Evolutionary conservation across 2,888 invertebrate species (phyloP).

Genomic region (Dusona sp.): DNA sequence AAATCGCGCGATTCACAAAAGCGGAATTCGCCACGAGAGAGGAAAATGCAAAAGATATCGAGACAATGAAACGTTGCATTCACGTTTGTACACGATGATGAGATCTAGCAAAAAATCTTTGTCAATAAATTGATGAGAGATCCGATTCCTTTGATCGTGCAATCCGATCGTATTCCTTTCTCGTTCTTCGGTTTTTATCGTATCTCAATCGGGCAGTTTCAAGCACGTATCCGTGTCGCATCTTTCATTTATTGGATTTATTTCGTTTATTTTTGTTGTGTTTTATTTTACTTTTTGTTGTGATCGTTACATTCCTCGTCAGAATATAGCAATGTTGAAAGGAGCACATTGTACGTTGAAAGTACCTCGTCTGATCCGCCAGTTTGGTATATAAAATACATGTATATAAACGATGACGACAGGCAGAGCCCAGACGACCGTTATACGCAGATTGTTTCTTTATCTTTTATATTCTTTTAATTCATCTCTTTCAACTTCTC

Average conservation of each 20-base stretch:
- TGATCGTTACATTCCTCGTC: slow-evolving; percentile 15
- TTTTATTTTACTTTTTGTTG: slow-evolving; percentile 2
- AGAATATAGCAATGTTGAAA: background rate
- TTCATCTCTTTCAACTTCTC: slow-evolving; percentile 29
- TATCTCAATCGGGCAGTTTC: slow-evolving; percentile 40
- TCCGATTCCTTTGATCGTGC: slow-evolving; percentile 52
- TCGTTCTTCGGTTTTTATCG: slow-evolving; percentile 20
- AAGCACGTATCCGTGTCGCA: background rate
- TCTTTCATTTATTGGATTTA: slow-evolving; percentile 8
- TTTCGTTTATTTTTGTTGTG: background rate
- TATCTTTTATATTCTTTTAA: slow-evolving; percentile 13
- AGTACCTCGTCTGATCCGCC: background rate
- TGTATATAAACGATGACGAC: background rate
- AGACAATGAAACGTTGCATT: background rate
- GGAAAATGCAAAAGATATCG: background rate
- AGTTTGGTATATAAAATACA: background rate
- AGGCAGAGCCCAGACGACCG: background rate
- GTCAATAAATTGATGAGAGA: slow-evolving; percentile 35
- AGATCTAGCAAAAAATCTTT: slow-evolving; percentile 33
- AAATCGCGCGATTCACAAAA: background rate
- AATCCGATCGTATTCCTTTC: slow-evolving; percentile 39
- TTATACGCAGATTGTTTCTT: background rate
- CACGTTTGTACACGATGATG: background rate
- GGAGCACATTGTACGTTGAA: slow-evolving; percentile 1
- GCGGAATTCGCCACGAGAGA: background rate